Conservation (phyloP, 2,888 invertebrate species). For the Lathronympha strigana region DNA sequence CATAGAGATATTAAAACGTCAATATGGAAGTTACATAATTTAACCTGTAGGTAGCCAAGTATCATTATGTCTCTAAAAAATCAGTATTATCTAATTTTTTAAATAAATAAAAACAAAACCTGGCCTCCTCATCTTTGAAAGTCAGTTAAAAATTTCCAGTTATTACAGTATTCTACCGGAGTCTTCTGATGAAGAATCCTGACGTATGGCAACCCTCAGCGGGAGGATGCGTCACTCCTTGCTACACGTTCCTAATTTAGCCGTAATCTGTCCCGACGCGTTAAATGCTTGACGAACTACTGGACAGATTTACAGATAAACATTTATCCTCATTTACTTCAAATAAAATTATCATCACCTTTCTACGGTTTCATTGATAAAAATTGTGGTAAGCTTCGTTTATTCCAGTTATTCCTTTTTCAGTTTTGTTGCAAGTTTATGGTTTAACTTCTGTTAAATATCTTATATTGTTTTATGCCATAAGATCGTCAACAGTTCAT, state of each 20-base stretch:
- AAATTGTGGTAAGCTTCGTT: not conserved
- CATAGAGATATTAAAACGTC: not conserved
- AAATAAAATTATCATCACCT: not conserved
- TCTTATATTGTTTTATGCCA: not conserved
- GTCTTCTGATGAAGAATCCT: not conserved
- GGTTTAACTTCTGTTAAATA: not conserved
- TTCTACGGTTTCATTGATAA: not conserved
- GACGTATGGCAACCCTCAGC: slow-evolving; percentile 3
- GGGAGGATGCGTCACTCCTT: slow-evolving; percentile 34
- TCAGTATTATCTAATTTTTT: too few species aligned
- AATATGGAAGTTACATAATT: not conserved
- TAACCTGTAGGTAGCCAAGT: too few species aligned
- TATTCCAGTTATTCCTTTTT: not conserved
- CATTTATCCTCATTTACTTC: slow-evolving; percentile 14
- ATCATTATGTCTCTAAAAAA: too few species aligned
- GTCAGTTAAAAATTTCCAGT: too few species aligned
- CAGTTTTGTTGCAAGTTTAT: slow-evolving; percentile 4
- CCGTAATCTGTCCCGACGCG: slow-evolving; percentile 15
- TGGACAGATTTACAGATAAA: slow-evolving; percentile 20
- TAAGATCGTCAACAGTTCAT: slow-evolving; percentile 1
- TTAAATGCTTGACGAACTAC: slow-evolving; percentile 16
- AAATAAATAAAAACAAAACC: too few species aligned
- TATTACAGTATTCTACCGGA: too few species aligned
- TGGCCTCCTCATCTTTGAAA: too few species aligned
- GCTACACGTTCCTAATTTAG: slow-evolving; percentile 29